Base-by-base conservation (phyloP, 2,113 vertebrate genomes). In the Elephantulus edwardii region DNA sequence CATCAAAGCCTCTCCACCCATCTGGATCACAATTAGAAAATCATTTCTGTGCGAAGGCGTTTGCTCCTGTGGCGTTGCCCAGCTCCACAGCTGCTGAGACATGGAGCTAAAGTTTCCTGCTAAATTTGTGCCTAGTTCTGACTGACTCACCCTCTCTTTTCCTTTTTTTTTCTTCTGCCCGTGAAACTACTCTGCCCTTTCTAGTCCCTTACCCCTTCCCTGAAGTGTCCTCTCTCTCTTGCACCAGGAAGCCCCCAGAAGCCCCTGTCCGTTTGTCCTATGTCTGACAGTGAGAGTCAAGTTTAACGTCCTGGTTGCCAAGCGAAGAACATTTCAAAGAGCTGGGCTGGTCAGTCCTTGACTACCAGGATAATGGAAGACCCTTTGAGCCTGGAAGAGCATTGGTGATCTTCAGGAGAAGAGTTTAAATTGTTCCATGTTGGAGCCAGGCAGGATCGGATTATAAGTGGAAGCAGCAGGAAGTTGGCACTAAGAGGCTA, bases 211-310 rank as follows among this genome's bases (percentile, higher is more conserved):
- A n/a, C n/a, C 16, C 26, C 30, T 85, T 78, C 7, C n/a, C 28
- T 52, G 38, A 68, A 74, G 14, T 33, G 24, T 22, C 26, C 30
- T 35, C 26, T 33, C 16, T 54, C 2, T 52, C 38, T 52, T 9
- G 6, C 24, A 20, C 16, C 17, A 3, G 22, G n/a, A n/a, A n/a
- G 20, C 17, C 33, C 40, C 0, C 6, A 3, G 54, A 71, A 26
- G 28, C n/a, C 44, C 24, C 56, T 68, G 0, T 46, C 56, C 35
- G 28, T 79, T 78, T 75, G 70, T 54, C 20, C 75, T 24, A 30
- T 40, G 22, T n/a, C 68, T 64, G 30, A 56, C n/a, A 54, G 66
- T 83, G 46, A 74, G 71, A 89, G n/a, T 66, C 33, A 56, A 62
- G 48, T 46, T 30, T 28, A n/a, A 62, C 4, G 33, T 60, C n/a